Evolutionary conservation across 92 coral and sea anemone species (phyloP), one percentile per base, ranked within the genome.

Genomic region (Nematostella vectensis): DNA sequence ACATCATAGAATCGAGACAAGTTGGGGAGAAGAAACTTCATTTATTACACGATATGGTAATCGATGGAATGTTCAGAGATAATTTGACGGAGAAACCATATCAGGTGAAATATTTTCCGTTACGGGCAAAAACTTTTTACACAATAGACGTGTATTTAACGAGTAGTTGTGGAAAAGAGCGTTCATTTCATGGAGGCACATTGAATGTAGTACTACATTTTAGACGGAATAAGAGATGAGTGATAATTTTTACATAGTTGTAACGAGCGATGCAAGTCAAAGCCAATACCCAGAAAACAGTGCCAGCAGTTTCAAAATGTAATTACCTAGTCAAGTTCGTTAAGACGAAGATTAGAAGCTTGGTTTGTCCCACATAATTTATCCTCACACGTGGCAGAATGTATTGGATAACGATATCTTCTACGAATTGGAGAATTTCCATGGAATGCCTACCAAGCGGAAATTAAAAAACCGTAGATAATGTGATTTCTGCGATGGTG

Each of bases 371-470:
- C 55, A 38, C 9, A 22, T 58, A 19, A 68, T 59, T 18, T 68
- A 40, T 37, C 67, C 77, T 0, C 48, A 40, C 22, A 59, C 61
- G 0, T 70, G 76, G 76, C 44, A 50, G 4, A 70, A 70, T 40
- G 59, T 36, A 0, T 17, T 40, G 0, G 54, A 37, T 4, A 22
- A 33, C 31, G 18, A 43, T 9, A 26, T 12, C 28, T 44, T 47
- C 31, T 61, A 50, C 15, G 40, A 33, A 33, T 33, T 33, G 40
- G 15, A 33, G n/a, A n/a, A n/a, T n/a, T n/a, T n/a, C n/a, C n/a
- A n/a, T n/a, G n/a, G n/a, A n/a, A n/a, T n/a, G n/a, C 40, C 6
- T 48, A 12, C 67, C 67, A 18, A n/a, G 67, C 29, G 67, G 56
- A 24, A 61, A 11, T 16, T 59, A 22, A 2, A 0, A 3, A 24